A percentile compares a stretch with the other conserved stretches of the same genome.
These are phyloP conservation scores for Delia radicum DNA, from an alignment of 1,140 invertebrate species.

Conservation along the genomic window DNA sequence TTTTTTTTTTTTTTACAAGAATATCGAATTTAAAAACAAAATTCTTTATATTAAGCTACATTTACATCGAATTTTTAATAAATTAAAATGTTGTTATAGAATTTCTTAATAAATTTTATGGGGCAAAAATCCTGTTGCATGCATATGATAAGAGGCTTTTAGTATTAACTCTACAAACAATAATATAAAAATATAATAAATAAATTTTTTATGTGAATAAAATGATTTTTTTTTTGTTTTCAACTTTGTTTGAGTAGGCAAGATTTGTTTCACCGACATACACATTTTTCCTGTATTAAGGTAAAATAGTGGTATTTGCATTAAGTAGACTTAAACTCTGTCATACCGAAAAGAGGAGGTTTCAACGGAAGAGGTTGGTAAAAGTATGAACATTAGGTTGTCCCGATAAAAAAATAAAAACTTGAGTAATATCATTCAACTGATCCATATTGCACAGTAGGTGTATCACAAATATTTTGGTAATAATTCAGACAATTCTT, in stretches of 20 bases:
- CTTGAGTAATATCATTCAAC: no score
- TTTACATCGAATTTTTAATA: no score
- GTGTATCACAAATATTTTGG: no score
- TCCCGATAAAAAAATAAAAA: no score
- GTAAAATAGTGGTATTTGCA: neutral
- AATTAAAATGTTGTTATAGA: no score
- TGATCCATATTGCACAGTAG: no score
- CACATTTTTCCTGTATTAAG: neutral
- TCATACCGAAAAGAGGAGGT: neutral
- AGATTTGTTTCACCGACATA: neutral
- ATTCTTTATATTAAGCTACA: no score
- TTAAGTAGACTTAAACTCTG: conserved; percentile 16
- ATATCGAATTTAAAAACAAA: no score
- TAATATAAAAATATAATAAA: neutral
- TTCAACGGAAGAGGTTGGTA: neutral
- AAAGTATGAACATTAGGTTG: neutral
- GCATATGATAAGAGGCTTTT: conserved; percentile 19
- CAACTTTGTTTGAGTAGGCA: neutral
- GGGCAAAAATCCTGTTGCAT: conserved; percentile 13
- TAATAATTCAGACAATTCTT: no score
- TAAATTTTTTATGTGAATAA: neutral
- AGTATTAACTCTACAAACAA: conserved; percentile 12
- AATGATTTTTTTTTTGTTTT: neutral
- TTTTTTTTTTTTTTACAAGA: no score
- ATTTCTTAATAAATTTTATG: conserved; percentile 8